Evolutionary conservation across 2,797 vertebrate genomes (phyloP).

Genomic region (Calcarius lapponicus): DNA sequence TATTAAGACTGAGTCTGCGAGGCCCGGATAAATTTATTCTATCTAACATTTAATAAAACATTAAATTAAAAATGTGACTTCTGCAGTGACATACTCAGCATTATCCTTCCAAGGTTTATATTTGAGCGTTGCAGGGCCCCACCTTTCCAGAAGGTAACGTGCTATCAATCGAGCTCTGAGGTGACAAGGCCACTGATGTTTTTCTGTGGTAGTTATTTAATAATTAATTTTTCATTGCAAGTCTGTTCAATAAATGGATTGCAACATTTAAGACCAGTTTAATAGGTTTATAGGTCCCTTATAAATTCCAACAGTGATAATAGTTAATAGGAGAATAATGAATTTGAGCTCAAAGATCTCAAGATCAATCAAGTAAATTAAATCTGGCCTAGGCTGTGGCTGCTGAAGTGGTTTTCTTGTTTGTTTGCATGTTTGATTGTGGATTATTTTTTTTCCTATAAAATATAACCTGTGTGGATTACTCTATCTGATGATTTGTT

Average conservation of each 20-base stretch:
- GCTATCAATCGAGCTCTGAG: constrained; percentile 72
- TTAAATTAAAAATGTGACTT: constrained; percentile 83
- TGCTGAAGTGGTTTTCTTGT: background rate
- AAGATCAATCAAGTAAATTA: constrained; percentile 63
- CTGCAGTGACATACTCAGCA: constrained; percentile 69
- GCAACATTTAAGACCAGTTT: constrained; percentile 75
- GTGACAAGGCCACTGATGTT: constrained; percentile 76
- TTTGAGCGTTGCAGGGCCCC: constrained; percentile 53
- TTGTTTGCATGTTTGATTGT: background rate
- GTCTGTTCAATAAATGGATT: constrained; percentile 77
- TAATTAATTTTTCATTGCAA: constrained; percentile 81
- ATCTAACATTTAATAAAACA: constrained; percentile 80
- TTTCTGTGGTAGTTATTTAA: constrained; percentile 77
- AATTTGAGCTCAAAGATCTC: constrained; percentile 63
- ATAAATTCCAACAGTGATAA: constrained; percentile 72
- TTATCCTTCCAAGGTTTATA: constrained; percentile 75
- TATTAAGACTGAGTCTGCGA: constrained; percentile 75
- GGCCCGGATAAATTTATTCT: constrained; percentile 77
- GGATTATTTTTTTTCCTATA: background rate
- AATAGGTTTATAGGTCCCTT: constrained; percentile 75
- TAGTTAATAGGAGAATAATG: constrained; percentile 67
- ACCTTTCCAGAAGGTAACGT: constrained; percentile 64
- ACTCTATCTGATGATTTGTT: constrained; percentile 36
- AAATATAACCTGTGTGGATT: background rate
- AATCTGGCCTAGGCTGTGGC: constrained; percentile 15